phyloP scores from a whole-genome alignment of 2,113 vertebrate species.

The Chionomys nivalis region DNA sequence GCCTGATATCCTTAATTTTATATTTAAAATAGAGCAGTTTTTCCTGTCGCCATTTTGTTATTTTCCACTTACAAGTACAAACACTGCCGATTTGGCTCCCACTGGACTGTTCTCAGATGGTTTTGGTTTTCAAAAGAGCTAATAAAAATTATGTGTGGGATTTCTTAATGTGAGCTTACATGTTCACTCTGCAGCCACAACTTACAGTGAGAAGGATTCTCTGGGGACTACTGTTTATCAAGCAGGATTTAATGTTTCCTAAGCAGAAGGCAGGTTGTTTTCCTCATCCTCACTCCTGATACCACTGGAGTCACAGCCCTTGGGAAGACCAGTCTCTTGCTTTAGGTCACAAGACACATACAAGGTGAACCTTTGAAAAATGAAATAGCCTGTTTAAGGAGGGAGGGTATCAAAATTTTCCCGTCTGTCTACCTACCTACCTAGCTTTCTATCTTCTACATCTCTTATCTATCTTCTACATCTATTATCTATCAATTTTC shows the following conservation, averaged over 20 bases:
- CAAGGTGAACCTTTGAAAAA: neutral
- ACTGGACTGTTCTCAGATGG: neutral
- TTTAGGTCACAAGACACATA: neutral
- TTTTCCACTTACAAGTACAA: constrained; percentile 21
- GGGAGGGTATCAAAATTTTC: too few species aligned
- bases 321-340: neutral
- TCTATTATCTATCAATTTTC: neutral
- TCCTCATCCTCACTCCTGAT: neutral
- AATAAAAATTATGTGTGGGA: neutral
- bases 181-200: neutral
- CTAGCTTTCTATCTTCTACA: neutral
- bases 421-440: neutral
- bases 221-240: neutral
- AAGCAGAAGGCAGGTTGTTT: neutral
- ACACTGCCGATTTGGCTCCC: neutral
- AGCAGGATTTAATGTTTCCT: neutral
- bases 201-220: neutral
- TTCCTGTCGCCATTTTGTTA: constrained; percentile 20
- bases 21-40: neutral
- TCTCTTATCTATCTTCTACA: neutral
- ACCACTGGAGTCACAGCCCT: neutral
- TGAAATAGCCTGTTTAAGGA: neutral
- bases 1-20: neutral
- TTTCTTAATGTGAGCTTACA: neutral
- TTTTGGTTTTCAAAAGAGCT: constrained; percentile 42